These are phyloP conservation scores for Chymomyza procnemis DNA, from an alignment of 2,888 invertebrate genomes.

Conservation along the genomic window DNA sequence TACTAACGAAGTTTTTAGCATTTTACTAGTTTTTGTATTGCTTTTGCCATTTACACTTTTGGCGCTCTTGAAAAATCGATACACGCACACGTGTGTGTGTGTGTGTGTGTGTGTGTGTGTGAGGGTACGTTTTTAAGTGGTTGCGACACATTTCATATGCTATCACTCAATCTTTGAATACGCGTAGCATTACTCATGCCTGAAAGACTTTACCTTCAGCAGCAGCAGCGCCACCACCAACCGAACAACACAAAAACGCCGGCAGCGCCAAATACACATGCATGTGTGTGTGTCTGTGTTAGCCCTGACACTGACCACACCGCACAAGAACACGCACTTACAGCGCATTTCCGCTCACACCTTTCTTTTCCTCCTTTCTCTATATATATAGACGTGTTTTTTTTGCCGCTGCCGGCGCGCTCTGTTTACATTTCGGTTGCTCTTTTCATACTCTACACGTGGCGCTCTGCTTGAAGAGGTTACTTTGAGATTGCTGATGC, in stretches of 20 bases:
- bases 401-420: conserved; percentile 41
- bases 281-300: conserved; percentile 3
- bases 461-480: neutral
- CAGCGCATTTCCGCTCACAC: conserved; percentile 48
- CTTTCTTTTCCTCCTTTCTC: conserved; percentile 10
- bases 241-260: neutral
- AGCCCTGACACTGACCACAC: conserved; percentile 68
- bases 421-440: conserved; percentile 62
- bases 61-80: conserved; percentile 31
- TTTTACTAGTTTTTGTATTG: neutral
- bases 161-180: conserved; percentile 53
- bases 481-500: neutral
- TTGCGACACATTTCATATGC: conserved; percentile 54
- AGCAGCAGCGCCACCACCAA: neutral
- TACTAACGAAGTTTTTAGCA: neutral
- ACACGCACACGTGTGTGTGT: conserved; percentile 9
- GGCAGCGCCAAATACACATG: neutral
- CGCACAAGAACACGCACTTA: conserved; percentile 29
- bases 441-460: neutral
- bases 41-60: too few species aligned
- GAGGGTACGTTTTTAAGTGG: conserved; percentile 28
- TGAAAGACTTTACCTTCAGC: conserved; percentile 5
- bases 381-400: neutral
- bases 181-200: conserved; percentile 25
- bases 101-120: conserved; percentile 17